A percentile compares a stretch with the other conserved stretches of the same genome.
Conservation (phyloP, 2,888 invertebrate genomes). For the Hemaris fuciformis region DNA sequence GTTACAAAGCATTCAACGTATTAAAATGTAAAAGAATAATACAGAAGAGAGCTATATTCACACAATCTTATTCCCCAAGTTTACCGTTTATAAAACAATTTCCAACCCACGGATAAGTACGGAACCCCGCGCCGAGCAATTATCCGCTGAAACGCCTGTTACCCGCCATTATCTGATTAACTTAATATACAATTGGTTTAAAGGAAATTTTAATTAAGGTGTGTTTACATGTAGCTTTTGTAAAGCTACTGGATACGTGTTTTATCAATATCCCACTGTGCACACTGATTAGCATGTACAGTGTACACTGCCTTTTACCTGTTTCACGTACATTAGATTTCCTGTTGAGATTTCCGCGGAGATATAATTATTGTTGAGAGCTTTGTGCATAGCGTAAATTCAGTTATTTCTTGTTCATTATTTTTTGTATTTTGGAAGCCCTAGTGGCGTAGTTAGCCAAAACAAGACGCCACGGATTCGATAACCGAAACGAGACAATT, state of each 20-base stretch:
- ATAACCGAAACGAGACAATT: no score
- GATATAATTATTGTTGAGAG: background rate
- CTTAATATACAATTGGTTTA: slow-evolving; percentile 57
- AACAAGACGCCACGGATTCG: background rate
- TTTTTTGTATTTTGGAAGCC: no score
- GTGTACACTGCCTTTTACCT: background rate
- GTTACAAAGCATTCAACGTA: background rate
- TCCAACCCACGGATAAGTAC: slow-evolving; percentile 15
- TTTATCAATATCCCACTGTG: slow-evolving; percentile 11
- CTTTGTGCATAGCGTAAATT: background rate
- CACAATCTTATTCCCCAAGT: slow-evolving; percentile 15
- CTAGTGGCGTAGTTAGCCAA: no score
- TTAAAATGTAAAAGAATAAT: background rate
- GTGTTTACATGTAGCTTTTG: slow-evolving; percentile 19
- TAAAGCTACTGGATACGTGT: slow-evolving; percentile 9
- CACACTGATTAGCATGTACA: background rate
- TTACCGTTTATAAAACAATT: slow-evolving; percentile 18
- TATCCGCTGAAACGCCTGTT: slow-evolving; percentile 51
- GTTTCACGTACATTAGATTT: background rate
- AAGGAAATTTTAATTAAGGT: slow-evolving; percentile 54
- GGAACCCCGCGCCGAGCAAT: slow-evolving; percentile 43
- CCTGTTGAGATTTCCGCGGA: background rate
- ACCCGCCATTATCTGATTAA: slow-evolving; percentile 55
- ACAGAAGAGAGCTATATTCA: slow-evolving; percentile 7
- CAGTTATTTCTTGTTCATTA: background rate